Evolutionary conservation across 1,140 invertebrate species (phyloP), one percentile per base, ranked within the genome.

Genomic region (Pantala flavescens): DNA sequence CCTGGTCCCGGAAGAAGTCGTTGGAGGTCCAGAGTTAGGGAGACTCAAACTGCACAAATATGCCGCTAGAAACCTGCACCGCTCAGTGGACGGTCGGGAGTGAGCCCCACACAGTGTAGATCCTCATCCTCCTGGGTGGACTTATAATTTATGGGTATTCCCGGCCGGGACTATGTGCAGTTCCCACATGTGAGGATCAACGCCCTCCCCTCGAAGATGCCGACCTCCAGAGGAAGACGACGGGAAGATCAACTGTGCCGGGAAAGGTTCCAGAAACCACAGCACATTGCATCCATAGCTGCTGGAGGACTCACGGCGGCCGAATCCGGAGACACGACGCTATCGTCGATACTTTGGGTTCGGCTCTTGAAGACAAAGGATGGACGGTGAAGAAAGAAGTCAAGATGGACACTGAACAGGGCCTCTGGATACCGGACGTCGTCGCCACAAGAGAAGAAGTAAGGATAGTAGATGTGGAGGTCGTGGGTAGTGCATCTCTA

Each of bases 161-260:
- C 75, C 19, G 80, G 80, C 14, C 78, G 78, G 1, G 79, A 81
- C 75, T 81, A 55, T 73, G 76, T 80, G 71, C 75, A 79, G 71
- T 78, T 75, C 42, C 76, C 78, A 23, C 80, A 78, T 36, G 75
- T 76, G 0, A 74, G 79, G 23, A 80, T 80, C 10, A 79, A 80
- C 72, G 77, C 77, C 12, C 75, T 81, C 7, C 80, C 79, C 7
- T 77, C 77, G 0, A n/a, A 77, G 12, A 76, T 79, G 0, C 21
- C n/a, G 43, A 63, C 3, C 14, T 63, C 49, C 49, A 63, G 49
- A 14, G 49, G 49, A 63, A 16, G 49, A 21, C 49, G 49, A 16
- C 5, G 49, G 5, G 16, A 14, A 5, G 12, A 14, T 19, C 12
- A 7, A 12, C 49, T 19, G 49, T 19, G 49, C 49, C 14, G n/a